Percentiles rank a stretch among this genome's conserved stretches.
Evolutionary conservation across 2,113 vertebrate species (phyloP).

Genomic region (Amphiprion percula): DNA sequence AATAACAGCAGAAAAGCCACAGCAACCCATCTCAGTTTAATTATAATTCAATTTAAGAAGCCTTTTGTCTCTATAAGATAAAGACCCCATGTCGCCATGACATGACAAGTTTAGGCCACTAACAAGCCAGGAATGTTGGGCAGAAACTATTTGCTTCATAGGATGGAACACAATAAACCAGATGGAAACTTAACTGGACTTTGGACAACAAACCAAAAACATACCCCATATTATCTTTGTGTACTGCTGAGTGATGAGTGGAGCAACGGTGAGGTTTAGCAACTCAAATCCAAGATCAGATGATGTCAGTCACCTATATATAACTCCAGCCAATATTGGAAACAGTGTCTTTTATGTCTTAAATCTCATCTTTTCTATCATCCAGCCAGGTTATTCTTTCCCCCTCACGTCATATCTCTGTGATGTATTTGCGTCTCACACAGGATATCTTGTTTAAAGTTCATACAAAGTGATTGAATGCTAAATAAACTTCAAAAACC

Average conservation of each 20-base stretch:
- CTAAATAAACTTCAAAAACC: constrained; percentile 49
- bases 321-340: neutral
- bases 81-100: constrained; percentile 23
- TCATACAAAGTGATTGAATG: constrained; percentile 38
- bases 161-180: constrained; percentile 26
- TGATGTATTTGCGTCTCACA: constrained; percentile 2
- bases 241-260: neutral
- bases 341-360: neutral
- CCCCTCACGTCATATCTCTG: constrained; percentile 4
- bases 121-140: constrained; percentile 46
- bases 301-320: neutral
- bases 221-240: neutral
- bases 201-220: constrained; percentile 39
- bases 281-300: neutral
- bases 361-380: neutral
- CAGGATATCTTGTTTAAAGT: constrained; percentile 42
- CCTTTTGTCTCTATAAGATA: neutral
- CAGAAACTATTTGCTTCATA: constrained; percentile 35
- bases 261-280: neutral
- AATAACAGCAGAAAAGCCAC: neutral
- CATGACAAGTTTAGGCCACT: constrained; percentile 25
- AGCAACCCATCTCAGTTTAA: neutral
- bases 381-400: neutral
- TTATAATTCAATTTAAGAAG: neutral
- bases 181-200: constrained; percentile 35